Percentiles rank a stretch among this genome's conserved stretches.
Evolutionary conservation across 2,113 vertebrate species (phyloP).

Genomic region (Antennarius striatus): DNA sequence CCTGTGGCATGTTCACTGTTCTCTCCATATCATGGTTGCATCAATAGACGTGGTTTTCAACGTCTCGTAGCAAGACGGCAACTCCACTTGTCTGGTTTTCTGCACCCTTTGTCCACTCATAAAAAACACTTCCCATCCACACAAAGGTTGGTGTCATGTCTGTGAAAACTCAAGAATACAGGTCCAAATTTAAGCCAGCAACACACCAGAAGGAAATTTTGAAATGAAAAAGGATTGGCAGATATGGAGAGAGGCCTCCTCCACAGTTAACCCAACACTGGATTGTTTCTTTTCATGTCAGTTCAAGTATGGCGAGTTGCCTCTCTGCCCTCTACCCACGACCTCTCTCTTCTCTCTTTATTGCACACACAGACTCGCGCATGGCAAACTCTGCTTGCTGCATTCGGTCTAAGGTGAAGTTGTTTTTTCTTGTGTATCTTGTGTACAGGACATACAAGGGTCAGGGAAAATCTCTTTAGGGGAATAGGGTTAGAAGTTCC

Average conservation of each 20-base stretch:
- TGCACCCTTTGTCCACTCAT: neutral
- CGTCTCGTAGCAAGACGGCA: too few species aligned
- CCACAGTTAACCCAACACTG: conserved; percentile 28
- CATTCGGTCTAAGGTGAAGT: conserved; percentile 8
- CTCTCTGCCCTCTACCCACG: conserved; percentile 16
- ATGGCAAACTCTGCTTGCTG: neutral
- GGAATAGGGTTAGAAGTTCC: conserved; percentile 13
- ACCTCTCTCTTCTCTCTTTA: too few species aligned
- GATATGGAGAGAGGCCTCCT: conserved; percentile 17
- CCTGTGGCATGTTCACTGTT: too few species aligned
- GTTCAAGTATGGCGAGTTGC: conserved; percentile 42
- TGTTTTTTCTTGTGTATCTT: conserved; percentile 12
- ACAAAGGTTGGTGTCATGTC: neutral
- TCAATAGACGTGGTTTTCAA: too few species aligned
- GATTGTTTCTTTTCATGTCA: conserved; percentile 42
- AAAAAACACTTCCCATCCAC: neutral
- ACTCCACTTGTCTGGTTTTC: neutral
- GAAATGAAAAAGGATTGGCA: conserved; percentile 34
- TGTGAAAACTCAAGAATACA: conserved; percentile 10
- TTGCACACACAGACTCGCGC: neutral
- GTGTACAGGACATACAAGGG: conserved; percentile 32
- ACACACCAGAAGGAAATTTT: conserved; percentile 16
- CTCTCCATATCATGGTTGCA: too few species aligned
- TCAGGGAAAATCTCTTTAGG: conserved; percentile 36
- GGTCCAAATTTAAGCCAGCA: conserved; percentile 32